Evolutionary conservation across 1,140 invertebrate genomes (phyloP).

Genomic region (Drosophila serrata): DNA sequence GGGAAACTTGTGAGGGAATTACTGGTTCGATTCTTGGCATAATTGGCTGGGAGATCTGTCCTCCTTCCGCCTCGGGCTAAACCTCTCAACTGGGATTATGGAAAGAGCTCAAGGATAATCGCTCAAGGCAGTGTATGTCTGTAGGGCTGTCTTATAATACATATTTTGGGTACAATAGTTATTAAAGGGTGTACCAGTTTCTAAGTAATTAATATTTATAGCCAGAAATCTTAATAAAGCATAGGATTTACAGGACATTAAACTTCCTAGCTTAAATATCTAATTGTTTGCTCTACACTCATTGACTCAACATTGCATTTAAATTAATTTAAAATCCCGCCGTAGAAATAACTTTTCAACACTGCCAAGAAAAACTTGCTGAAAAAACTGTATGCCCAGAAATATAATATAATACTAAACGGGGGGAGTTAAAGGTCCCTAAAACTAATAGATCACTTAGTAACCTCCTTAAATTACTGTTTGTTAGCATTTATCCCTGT

Average conservation of each 20-base stretch:
- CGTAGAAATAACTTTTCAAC: background rate
- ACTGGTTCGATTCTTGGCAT: conserved; percentile 26
- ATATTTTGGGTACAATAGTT: background rate
- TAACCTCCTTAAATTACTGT: no score
- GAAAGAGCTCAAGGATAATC: conserved; percentile 16
- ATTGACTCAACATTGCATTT: background rate
- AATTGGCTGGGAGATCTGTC: conserved; percentile 19
- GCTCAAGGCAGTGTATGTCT: background rate
- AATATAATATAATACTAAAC: no score
- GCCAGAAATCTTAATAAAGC: background rate
- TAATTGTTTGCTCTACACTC: background rate
- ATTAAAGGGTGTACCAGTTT: background rate
- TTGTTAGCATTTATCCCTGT: background rate
- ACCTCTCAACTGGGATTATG: conserved; percentile 13
- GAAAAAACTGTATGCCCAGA: background rate
- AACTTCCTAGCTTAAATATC: background rate
- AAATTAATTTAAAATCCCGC: background rate
- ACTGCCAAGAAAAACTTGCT: background rate
- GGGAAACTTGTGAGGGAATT: background rate
- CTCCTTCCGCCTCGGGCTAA: background rate
- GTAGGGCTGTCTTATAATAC: background rate
- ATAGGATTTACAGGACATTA: background rate
- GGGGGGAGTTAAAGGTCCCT: no score
- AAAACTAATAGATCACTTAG: no score
- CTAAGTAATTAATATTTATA: background rate